A percentile compares a stretch with the other conserved stretches of the same genome.
Evolutionary conservation across 2,113 vertebrate genomes (phyloP).

Genomic region (Elgaria multicarinata): DNA sequence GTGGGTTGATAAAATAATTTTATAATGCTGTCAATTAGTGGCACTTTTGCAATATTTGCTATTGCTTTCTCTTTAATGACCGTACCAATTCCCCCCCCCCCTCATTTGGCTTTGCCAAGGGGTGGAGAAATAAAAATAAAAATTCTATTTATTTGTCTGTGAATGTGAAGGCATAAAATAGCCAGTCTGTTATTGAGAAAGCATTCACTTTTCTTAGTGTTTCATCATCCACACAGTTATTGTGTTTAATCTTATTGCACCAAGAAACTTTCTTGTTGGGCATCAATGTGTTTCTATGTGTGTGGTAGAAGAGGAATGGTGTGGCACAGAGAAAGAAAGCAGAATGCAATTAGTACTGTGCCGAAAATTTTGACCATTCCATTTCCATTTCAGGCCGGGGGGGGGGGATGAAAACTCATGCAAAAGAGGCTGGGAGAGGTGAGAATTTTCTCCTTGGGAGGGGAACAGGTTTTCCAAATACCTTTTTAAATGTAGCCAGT

Average conservation of each 20-base stretch:
- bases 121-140: constrained; percentile 51
- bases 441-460: too few relatives aligned
- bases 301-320: too few relatives aligned
- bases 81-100: constrained; percentile 68
- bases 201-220: constrained; percentile 57
- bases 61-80: constrained; percentile 63
- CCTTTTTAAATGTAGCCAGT: too few relatives aligned
- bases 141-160: constrained; percentile 70
- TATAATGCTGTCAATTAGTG: constrained; percentile 70
- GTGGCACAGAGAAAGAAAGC: too few relatives aligned
- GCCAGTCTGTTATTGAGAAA: constrained; percentile 10
- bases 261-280: background rate
- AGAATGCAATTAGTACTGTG: too few relatives aligned
- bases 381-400: too few relatives aligned
- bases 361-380: too few relatives aligned
- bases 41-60: constrained; percentile 74
- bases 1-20: constrained; percentile 71
- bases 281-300: background rate
- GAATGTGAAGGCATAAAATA: constrained; percentile 59
- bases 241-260: constrained; percentile 53
- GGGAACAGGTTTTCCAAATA: too few relatives aligned
- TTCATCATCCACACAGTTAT: constrained; percentile 37
- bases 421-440: too few relatives aligned
- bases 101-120: constrained; percentile 74
- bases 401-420: too few relatives aligned